Evolutionary conservation across 1,140 invertebrate genomes (phyloP).

Genomic region (Physella acuta): DNA sequence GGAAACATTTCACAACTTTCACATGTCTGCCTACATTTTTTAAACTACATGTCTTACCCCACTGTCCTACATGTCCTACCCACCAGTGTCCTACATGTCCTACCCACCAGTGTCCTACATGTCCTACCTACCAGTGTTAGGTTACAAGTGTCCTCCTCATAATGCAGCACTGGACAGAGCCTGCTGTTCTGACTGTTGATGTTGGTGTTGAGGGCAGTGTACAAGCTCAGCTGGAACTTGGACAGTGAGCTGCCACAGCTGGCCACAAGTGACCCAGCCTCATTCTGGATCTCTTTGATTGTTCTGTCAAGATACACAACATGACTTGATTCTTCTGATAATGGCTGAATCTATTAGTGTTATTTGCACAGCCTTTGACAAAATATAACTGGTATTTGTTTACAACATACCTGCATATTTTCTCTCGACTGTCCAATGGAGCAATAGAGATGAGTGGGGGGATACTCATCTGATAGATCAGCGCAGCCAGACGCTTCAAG

Average conservation of each 20-base stretch:
- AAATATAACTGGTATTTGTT: too few species aligned
- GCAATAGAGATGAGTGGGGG: neutral
- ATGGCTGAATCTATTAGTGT: too few species aligned
- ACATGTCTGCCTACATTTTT: too few species aligned
- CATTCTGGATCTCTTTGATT: too few species aligned
- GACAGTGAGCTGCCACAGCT: neutral
- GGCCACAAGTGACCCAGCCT: neutral
- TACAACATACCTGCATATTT: slow-evolving; percentile 2
- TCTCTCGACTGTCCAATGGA: neutral
- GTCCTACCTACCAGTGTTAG: neutral
- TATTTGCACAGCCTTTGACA: too few species aligned
- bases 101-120: too few species aligned
- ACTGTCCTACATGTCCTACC: too few species aligned
- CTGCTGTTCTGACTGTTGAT: neutral
- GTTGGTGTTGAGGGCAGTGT: neutral
- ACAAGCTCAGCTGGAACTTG: neutral
- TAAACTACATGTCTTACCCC: too few species aligned
- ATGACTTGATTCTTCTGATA: too few species aligned
- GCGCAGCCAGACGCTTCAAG: neutral
- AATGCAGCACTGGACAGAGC: neutral
- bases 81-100: too few species aligned
- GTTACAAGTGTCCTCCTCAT: slow-evolving; percentile 4
- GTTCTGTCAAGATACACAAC: too few species aligned
- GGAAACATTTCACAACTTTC: too few species aligned
- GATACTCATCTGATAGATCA: neutral